A percentile compares a stretch with the other conserved stretches of the same genome.
Conservation (phyloP, 2,113 vertebrate genomes). For the Nannobrachium achirus region DNA sequence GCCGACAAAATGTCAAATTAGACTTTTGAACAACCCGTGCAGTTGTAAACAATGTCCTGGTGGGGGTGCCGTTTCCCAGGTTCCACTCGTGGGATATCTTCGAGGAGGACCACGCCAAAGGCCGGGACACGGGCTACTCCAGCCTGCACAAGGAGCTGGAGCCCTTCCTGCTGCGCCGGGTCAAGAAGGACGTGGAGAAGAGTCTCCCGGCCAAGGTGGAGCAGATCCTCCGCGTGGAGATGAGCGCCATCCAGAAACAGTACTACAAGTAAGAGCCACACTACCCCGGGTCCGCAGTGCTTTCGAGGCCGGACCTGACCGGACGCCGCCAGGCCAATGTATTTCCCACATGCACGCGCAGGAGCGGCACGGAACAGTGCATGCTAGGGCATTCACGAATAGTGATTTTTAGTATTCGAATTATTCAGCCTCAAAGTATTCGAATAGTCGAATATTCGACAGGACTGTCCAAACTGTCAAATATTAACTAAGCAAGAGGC, state of each 20-base stretch:
- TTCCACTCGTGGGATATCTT: constrained; percentile 98
- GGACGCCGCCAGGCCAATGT: no score
- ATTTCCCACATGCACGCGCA: no score
- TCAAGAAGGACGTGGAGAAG: constrained; percentile 99
- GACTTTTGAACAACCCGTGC: neutral
- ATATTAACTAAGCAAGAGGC: no score
- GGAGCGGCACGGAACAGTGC: no score
- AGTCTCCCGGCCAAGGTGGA: constrained; percentile 98
- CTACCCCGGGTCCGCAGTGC: no score
- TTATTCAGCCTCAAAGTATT: no score
- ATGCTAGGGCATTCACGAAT: no score
- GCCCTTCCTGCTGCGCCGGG: constrained; percentile 93
- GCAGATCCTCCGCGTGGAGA: constrained; percentile 96
- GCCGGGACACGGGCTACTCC: constrained; percentile 94
- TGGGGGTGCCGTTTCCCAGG: constrained; percentile 65
- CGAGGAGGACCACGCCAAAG: constrained; percentile 97
- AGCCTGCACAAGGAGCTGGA: constrained; percentile 98
- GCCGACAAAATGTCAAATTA: neutral
- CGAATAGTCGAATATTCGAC: no score
- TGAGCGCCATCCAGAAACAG: constrained; percentile 98
- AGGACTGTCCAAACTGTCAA: no score
- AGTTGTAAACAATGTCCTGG: neutral
- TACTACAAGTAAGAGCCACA: constrained; percentile 93
- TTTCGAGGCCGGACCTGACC: no score
- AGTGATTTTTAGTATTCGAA: no score